Conservation (phyloP, 2,797 vertebrate genomes). For the Aviceda cuculoides region DNA sequence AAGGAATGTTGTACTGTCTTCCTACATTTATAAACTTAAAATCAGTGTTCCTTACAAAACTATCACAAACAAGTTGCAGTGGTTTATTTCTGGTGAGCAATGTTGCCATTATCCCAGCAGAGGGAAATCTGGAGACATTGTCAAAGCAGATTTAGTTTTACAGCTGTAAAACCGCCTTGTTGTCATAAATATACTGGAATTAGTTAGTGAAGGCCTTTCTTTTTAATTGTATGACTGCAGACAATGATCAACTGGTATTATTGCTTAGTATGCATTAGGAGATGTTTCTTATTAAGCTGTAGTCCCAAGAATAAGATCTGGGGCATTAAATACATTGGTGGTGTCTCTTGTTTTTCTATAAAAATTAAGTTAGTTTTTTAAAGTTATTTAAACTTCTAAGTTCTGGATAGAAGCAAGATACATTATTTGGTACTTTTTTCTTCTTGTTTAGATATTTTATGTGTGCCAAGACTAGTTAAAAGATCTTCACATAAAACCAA, state of each 20-base stretch:
- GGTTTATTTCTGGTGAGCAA: background rate
- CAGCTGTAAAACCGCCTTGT: background rate
- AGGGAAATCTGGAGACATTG: slow-evolving; percentile 28
- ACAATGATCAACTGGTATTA: background rate
- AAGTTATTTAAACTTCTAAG: background rate
- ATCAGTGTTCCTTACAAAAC: background rate
- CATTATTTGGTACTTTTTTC: background rate
- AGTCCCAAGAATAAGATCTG: background rate
- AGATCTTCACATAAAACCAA: background rate
- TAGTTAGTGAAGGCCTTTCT: background rate
- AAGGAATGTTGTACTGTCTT: background rate
- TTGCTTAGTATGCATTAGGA: background rate
- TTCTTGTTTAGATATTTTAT: background rate
- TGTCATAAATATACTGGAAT: background rate
- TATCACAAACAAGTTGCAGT: background rate
- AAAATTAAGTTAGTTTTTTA: background rate
- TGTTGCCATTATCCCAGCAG: background rate
- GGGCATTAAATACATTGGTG: background rate
- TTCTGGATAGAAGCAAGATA: background rate
- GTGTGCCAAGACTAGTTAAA: background rate
- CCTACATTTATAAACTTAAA: background rate
- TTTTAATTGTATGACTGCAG: background rate
- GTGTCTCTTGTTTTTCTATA: background rate
- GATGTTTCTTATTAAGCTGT: background rate
- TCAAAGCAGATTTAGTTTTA: background rate